phyloP scores from a whole-genome alignment of 2,113 vertebrate genomes.

The Chaetorhynchus papuensis region DNA sequence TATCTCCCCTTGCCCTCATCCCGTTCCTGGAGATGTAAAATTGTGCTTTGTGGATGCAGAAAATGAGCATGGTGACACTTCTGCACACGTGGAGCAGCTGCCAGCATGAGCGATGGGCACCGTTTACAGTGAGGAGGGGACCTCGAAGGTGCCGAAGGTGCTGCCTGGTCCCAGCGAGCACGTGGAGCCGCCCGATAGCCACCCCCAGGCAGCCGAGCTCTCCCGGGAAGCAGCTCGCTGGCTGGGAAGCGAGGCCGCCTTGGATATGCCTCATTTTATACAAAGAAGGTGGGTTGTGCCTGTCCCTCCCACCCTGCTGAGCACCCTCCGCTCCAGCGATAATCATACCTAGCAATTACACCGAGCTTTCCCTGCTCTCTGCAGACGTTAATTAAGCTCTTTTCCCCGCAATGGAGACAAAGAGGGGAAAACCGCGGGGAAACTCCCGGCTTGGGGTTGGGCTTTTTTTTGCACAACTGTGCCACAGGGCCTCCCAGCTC shows the following conservation, averaged over 20 bases:
- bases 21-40: fast-evolving
- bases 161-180: background rate
- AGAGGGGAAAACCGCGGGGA: constrained; percentile 10
- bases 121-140: fast-evolving
- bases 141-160: background rate
- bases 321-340: constrained; percentile 17
- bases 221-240: background rate
- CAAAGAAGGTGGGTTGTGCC: constrained; percentile 45
- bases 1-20: background rate
- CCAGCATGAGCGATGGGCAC: fast-evolving
- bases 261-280: background rate
- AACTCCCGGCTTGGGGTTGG: background rate
- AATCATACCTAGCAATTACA: constrained; percentile 48
- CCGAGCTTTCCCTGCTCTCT: constrained; percentile 14
- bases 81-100: fast-evolving
- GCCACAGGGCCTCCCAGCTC: background rate
- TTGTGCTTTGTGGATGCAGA: background rate
- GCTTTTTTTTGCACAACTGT: background rate
- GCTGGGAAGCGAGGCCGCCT: background rate
- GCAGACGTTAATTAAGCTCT: constrained; percentile 39
- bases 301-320: constrained; percentile 31
- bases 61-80: fast-evolving
- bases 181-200: background rate
- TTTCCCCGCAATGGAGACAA: constrained; percentile 10
- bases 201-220: background rate